A percentile compares a stretch with the other conserved stretches of the same genome.
Conservation (phyloP, 2,888 invertebrate genomes). For the Thereva nobilitata region DNA sequence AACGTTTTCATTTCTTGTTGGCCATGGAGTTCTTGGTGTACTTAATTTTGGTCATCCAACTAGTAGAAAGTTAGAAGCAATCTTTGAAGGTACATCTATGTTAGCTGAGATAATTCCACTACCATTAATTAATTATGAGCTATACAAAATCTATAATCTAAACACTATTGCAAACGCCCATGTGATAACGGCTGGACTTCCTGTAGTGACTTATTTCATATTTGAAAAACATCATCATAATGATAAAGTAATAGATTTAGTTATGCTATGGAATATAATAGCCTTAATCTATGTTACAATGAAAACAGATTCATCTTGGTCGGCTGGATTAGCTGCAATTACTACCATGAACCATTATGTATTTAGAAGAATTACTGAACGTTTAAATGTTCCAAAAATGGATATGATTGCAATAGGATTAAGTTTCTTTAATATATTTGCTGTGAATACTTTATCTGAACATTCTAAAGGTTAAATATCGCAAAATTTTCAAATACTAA, state of each 20-base stretch:
- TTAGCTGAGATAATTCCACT: conserved; percentile 42
- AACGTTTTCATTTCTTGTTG: conserved; percentile 38
- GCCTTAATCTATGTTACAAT: conserved; percentile 41
- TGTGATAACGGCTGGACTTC: conserved; percentile 36
- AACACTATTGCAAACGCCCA: conserved; percentile 37
- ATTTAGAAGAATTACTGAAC: conserved; percentile 36
- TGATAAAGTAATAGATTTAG: conserved; percentile 29
- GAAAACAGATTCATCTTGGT: conserved; percentile 42
- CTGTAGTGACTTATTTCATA: conserved; percentile 35
- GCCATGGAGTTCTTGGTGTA: conserved; percentile 39
- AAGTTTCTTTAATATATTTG: conserved; percentile 44
- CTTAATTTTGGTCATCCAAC: conserved; percentile 39
- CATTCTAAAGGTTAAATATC: too few species aligned
- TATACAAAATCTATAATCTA: conserved; percentile 38
- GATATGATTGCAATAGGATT: conserved; percentile 44
- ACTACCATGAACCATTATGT: conserved; percentile 42
- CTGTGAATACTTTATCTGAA: conserved; percentile 38
- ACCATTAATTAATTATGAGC: conserved; percentile 41
- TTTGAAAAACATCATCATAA: conserved; percentile 28
- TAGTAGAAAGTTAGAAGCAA: conserved; percentile 16
- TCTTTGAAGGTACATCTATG: conserved; percentile 37
- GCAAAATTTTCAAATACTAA: too few species aligned
- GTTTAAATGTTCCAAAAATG: conserved; percentile 41
- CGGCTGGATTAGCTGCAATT: conserved; percentile 42
- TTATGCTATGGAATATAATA: conserved; percentile 40